Conservation (phyloP, 30 jellyfish, hydroid and myxozoan species). For the Hydra vulgaris region DNA sequence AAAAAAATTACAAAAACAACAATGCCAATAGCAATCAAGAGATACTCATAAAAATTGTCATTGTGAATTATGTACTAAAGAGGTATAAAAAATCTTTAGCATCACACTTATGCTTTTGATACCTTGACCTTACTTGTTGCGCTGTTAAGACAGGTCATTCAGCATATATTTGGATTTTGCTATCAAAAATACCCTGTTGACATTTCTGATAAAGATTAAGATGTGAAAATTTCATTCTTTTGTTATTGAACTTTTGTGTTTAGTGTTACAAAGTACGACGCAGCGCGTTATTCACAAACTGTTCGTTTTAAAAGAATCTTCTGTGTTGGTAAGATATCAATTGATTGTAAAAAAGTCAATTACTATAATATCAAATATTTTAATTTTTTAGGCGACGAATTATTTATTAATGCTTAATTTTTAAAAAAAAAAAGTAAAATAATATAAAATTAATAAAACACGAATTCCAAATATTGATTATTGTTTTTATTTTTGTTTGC, state of each 20-base stretch:
- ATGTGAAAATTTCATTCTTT: not conserved
- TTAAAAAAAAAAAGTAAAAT: no score
- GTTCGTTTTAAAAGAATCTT: not conserved
- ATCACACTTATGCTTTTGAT: not conserved
- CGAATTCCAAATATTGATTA: not conserved
- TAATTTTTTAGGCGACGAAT: no score
- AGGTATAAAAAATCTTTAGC: not conserved
- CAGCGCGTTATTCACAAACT: not conserved
- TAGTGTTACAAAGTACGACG: not conserved
- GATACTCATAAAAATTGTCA: no score
- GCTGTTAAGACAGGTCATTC: not conserved
- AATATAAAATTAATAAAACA: no score
- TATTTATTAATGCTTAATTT: no score
- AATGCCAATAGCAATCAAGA: slow-evolving; percentile 16
- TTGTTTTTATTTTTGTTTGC: not conserved
- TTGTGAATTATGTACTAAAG: no score
- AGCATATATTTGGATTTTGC: not conserved
- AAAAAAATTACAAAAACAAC: slow-evolving; percentile 15
- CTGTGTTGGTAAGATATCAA: no score
- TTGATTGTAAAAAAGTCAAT: no score
- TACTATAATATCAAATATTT: no score
- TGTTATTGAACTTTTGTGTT: not conserved
- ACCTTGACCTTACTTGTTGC: not conserved
- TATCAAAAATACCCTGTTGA: not conserved
- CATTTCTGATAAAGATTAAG: not conserved